These are phyloP conservation scores for Coturnix japonica DNA, from an alignment of 2,113 vertebrate genomes.

Conservation along the genomic window DNA sequence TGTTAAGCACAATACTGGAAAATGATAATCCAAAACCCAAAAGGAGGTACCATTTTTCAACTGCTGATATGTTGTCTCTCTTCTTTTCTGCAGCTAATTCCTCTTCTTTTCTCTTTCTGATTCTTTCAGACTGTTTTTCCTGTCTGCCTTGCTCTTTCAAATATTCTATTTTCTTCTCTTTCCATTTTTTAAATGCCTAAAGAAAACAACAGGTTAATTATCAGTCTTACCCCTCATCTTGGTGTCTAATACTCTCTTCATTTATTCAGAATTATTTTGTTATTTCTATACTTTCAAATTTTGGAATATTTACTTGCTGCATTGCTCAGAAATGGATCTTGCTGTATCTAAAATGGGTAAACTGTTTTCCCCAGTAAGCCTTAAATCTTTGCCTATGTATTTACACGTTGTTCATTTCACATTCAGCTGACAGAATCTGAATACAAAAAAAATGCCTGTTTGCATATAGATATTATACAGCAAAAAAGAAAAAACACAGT, in stretches of 20 bases:
- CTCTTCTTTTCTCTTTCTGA: constrained; percentile 80
- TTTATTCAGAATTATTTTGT: neutral
- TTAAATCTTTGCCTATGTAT: neutral
- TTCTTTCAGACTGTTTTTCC: constrained; percentile 80
- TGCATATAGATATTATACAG: neutral
- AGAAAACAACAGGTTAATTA: constrained; percentile 8
- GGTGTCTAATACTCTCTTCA: neutral
- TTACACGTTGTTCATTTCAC: neutral
- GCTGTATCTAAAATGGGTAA: neutral
- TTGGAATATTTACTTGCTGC: neutral
- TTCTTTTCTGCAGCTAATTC: constrained; percentile 82
- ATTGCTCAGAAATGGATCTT: neutral
- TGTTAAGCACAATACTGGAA: neutral
- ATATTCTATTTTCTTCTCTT: constrained; percentile 79
- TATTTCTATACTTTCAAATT: neutral
- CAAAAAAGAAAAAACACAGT: too few relatives aligned
- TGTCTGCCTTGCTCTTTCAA: constrained; percentile 82
- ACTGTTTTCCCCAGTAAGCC: neutral
- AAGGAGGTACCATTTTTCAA: constrained; percentile 86
- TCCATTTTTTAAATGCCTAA: constrained; percentile 95
- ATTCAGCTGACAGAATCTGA: neutral
- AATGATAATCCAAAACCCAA: neutral
- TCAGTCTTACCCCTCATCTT: neutral
- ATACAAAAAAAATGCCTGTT: neutral
- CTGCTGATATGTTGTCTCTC: constrained; percentile 78